phyloP scores from a whole-genome alignment of 2,113 vertebrate genomes.

The Hiodon tergisus region DNA sequence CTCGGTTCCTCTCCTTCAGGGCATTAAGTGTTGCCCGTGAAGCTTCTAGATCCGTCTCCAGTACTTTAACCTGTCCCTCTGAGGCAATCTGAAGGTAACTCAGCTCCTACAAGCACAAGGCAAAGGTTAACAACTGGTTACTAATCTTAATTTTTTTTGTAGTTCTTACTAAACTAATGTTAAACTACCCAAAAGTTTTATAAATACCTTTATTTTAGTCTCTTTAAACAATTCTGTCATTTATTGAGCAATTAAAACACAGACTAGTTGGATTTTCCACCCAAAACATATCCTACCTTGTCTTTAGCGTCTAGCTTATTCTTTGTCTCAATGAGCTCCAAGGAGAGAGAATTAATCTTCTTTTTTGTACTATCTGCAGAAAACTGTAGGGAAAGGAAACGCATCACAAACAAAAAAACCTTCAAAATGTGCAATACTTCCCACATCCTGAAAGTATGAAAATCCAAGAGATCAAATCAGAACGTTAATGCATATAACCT shows the following conservation, averaged over 20 bases:
- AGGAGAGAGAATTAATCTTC: constrained; percentile 74
- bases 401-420: no score
- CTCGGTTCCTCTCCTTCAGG: constrained; percentile 57
- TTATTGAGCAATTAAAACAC: not conserved
- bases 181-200: not conserved
- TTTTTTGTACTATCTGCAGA: constrained; percentile 82
- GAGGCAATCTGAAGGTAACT: constrained; percentile 56
- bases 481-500: no score
- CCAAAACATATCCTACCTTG: constrained; percentile 52
- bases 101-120: constrained; percentile 53
- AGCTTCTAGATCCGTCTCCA: constrained; percentile 57
- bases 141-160: not conserved
- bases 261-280: not conserved
- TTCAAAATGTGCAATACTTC: no score
- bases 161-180: not conserved
- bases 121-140: not conserved
- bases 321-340: constrained; percentile 83
- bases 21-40: constrained; percentile 41
- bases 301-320: constrained; percentile 77
- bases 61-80: constrained; percentile 52
- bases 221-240: no score
- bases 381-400: constrained; percentile 53
- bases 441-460: no score
- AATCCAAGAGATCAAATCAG: no score
- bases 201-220: no score